These are phyloP conservation scores for Ditula angustiorana DNA, from an alignment of 2,888 invertebrate species.

Conservation along the genomic window DNA sequence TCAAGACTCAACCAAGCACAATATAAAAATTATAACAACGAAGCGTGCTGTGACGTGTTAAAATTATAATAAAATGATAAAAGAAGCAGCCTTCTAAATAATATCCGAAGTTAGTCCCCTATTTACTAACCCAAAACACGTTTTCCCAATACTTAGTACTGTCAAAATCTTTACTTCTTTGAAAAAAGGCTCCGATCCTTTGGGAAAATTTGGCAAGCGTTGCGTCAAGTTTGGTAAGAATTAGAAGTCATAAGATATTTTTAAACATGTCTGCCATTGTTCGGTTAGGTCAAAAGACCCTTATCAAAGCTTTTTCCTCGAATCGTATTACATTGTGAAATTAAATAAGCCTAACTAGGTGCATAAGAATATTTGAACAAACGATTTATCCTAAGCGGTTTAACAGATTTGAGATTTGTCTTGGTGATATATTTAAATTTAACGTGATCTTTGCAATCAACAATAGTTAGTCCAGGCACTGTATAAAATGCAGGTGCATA, in stretches of 20 bases:
- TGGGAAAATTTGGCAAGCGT: background rate
- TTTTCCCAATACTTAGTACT: background rate
- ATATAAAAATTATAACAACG: too few relatives aligned
- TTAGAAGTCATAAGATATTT: background rate
- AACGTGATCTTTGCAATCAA: too few relatives aligned
- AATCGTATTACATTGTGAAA: background rate
- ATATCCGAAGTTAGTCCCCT: background rate
- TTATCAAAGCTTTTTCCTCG: background rate
- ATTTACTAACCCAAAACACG: background rate
- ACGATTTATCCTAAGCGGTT: background rate
- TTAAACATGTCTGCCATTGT: background rate
- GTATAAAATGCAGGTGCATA: too few relatives aligned
- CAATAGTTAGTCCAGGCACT: too few relatives aligned
- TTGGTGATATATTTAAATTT: too few relatives aligned
- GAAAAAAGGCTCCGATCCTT: background rate
- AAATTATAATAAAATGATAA: too few relatives aligned
- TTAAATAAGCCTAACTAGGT: background rate
- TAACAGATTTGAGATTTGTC: background rate
- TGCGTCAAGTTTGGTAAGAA: background rate
- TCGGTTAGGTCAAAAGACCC: slow-evolving; percentile 3
- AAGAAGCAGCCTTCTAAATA: too few relatives aligned
- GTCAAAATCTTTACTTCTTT: background rate
- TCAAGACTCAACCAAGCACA: too few relatives aligned
- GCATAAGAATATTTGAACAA: background rate
- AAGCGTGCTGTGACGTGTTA: too few relatives aligned